Base-by-base conservation (phyloP, 2,888 invertebrate species). In the Tanytarsus gracilentus region DNA sequence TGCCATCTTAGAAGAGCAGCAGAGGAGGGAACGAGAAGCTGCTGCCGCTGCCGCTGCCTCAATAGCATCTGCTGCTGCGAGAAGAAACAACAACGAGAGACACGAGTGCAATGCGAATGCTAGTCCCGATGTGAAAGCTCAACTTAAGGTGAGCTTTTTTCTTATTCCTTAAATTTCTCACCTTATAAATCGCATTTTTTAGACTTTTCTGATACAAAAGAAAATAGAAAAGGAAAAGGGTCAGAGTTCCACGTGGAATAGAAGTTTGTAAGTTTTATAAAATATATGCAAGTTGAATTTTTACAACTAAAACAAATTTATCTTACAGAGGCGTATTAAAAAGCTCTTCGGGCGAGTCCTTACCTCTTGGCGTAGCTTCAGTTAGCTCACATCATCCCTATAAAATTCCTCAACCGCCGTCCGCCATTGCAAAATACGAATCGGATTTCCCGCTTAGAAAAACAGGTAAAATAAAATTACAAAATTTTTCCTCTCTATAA, bases 81-180 rank as follows among this genome's bases (percentile, higher is more conserved):
- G 88, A 65, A 79, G 94, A 68, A 84, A 89, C 70, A 92, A 93
- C 76, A 94, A 95, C 73, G 92, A 94, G 74, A 93, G 93, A 73
- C 88, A 89, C 71, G 93, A 94, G 73, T 92, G 93, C 77, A 94
- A 94, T 76, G 96, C 96, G 61, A 88, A 94, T 69, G 96, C 97
- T 65, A 96, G 95, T 65, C 86, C 90, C 21, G 95, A 95, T 76
- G 97, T 97, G 70, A 97, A 96, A 74, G 93, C 93, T 77, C 90
- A 92, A 70, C 79, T 96, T 67, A 93, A 93, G 81, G 92, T 87
- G n/a, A n/a, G n/a, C n/a, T n/a, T 8, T 30, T 36, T 51, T 8
- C 9, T 51, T 30, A 44, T 55, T 51, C 50, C 52, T 59, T 16
- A 26, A 9, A 11, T 29, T 51, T 7, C 18, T 27, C 11, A 18